phyloP scores from a whole-genome alignment of 2,797 vertebrate genomes.

The Nasua narica region DNA sequence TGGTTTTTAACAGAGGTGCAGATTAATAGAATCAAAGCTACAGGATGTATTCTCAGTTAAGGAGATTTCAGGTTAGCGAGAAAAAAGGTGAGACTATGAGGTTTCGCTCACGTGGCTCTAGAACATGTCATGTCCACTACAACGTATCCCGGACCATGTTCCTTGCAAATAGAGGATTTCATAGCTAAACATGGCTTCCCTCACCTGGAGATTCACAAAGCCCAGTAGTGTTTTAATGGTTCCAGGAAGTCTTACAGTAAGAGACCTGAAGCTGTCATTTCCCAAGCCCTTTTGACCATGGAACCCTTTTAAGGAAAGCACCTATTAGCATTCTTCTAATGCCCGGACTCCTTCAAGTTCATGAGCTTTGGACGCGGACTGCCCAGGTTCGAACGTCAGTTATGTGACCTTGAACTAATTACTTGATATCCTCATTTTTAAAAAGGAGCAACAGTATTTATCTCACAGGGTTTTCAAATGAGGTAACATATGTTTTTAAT shows the following conservation, averaged over 20 bases:
- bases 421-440: neutral
- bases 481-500: neutral
- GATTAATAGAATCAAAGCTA: neutral
- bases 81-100: neutral
- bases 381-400: neutral
- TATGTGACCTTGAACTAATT: neutral
- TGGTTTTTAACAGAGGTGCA: neutral
- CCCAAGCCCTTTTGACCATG: neutral
- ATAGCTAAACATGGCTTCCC: neutral
- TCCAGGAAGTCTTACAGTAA: neutral
- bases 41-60: neutral
- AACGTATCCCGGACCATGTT: neutral
- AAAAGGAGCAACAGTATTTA: neutral
- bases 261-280: neutral
- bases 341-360: neutral
- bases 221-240: neutral
- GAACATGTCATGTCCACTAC: neutral
- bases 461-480: neutral
- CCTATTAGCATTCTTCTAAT: neutral
- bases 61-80: neutral
- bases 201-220: neutral
- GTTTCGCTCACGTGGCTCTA: neutral
- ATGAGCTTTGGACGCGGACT: neutral
- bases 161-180: neutral
- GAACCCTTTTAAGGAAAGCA: neutral